Percentiles rank a stretch among this genome's conserved stretches.
Evolutionary conservation across 2,113 vertebrate species (phyloP).

Genomic region (Mesembrinibis cayennensis): DNA sequence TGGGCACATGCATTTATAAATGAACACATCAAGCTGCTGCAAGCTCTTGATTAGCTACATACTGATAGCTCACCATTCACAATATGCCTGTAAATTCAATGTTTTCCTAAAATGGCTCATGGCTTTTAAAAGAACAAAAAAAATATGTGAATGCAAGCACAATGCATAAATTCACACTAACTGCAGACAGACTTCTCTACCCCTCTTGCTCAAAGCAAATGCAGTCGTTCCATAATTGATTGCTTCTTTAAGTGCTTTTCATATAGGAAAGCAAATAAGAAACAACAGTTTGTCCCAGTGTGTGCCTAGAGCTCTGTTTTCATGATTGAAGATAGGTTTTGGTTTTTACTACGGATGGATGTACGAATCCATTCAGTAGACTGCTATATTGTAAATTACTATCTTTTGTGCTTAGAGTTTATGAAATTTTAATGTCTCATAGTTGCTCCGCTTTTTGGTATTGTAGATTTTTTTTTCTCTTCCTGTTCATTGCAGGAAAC

Average conservation of each 20-base stretch:
- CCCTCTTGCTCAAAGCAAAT: not conserved
- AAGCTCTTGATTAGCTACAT: not conserved
- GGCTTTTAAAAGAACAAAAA: not conserved
- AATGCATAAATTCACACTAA: conserved; percentile 28
- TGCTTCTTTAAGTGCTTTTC: conserved; percentile 28
- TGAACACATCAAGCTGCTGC: not conserved
- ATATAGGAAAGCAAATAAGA: not conserved
- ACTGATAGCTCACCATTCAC: not conserved
- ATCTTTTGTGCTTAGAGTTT: not conserved
- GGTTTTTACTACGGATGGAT: not conserved
- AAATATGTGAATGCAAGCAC: not conserved
- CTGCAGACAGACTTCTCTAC: not conserved
- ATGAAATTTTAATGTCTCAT: not conserved
- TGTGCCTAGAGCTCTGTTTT: not conserved
- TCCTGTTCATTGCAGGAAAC: not conserved
- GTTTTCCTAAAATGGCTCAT: not conserved
- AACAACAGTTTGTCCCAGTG: not conserved
- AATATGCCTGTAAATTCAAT: not conserved
- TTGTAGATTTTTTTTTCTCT: not conserved
- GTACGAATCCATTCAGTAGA: not conserved
- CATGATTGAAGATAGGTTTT: not conserved
- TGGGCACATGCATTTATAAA: not conserved
- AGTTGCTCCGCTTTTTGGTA: not conserved
- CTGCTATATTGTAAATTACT: not conserved
- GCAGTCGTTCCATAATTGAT: not conserved